A percentile compares a stretch with the other conserved stretches of the same genome.
These are phyloP conservation scores for Baccha elongata DNA, from an alignment of 2,888 invertebrate species.

Conservation along the genomic window DNA sequence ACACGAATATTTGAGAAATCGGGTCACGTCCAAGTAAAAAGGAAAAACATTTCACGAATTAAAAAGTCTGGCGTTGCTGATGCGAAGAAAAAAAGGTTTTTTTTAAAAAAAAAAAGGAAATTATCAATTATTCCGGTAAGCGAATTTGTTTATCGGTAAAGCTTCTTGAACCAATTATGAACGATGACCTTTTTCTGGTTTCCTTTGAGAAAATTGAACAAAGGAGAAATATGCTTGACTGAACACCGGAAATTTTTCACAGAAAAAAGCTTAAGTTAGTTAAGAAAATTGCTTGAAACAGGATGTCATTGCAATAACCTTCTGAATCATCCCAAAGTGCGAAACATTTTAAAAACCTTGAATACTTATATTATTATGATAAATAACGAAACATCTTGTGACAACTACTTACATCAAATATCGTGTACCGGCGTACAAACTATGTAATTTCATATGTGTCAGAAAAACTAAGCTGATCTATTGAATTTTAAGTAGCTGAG, in stretches of 20 bases:
- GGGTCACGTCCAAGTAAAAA: conserved; percentile 41
- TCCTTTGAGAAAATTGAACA: conserved; percentile 28
- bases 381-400: no score
- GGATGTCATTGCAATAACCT: no score
- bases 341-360: no score
- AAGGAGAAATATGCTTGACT: conserved; percentile 1
- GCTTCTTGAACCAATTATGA: conserved; percentile 17
- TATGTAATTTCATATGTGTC: no score
- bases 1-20: conserved; percentile 7
- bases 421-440: no score
- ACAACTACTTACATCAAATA: no score
- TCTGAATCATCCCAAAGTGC: no score
- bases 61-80: conserved; percentile 15
- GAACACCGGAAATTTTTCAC: background rate
- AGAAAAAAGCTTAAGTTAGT: background rate
- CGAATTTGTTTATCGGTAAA: conserved; percentile 9
- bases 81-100: conserved; percentile 11
- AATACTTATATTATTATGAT: no score
- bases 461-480: no score
- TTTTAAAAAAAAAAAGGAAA: conserved; percentile 41
- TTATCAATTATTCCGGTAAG: conserved; percentile 59
- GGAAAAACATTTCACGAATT: conserved; percentile 32
- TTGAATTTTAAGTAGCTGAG: no score
- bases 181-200: conserved; percentile 24
- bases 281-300: no score